Conservation (phyloP, 2,113 vertebrate genomes). For the Carassius auratus region DNA sequence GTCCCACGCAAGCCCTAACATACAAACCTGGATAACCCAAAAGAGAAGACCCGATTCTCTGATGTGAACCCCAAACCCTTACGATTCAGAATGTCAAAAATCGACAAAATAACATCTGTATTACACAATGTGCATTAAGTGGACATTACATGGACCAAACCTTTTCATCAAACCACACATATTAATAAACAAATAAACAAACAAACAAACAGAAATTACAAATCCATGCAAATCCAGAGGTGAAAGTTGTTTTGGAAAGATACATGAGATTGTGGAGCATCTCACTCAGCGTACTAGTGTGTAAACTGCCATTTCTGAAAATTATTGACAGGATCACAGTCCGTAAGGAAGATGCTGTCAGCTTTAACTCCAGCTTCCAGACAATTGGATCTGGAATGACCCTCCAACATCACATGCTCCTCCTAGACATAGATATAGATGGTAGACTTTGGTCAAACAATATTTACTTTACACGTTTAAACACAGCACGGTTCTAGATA, state of each 20-base stretch:
- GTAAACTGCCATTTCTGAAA: conserved; percentile 93
- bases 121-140: background rate
- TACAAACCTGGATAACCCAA: background rate
- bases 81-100: background rate
- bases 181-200: background rate
- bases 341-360: conserved; percentile 62
- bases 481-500: background rate
- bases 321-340: conserved; percentile 73
- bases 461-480: conserved; percentile 5
- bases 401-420: conserved; percentile 82
- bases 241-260: background rate
- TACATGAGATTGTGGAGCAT: background rate
- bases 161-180: background rate
- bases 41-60: background rate
- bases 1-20: background rate
- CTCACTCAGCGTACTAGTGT: conserved; percentile 77
- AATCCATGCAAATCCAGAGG: background rate
- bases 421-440: conserved; percentile 67
- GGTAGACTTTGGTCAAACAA: background rate
- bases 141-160: too few relatives aligned
- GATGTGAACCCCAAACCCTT: background rate
- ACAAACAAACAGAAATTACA: background rate
- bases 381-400: conserved; percentile 71
- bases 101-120: background rate
- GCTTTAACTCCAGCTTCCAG: conserved; percentile 73